These are phyloP conservation scores for Hydraecia micacea DNA, from an alignment of 2,888 invertebrate genomes.

Conservation along the genomic window DNA sequence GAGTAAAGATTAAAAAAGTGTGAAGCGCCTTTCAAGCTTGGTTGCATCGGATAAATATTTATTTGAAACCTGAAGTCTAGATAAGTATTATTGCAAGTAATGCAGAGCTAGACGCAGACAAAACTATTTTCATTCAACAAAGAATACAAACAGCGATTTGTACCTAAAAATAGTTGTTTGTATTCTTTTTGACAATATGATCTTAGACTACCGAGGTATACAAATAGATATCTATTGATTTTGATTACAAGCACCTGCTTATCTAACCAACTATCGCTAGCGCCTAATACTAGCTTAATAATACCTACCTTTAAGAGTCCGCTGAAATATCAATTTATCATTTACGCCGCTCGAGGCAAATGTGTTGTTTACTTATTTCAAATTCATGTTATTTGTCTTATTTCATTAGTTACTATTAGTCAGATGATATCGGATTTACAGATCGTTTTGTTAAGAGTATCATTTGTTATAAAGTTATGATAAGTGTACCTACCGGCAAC, in stretches of 20 bases:
- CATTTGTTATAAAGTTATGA: slow-evolving; percentile 45
- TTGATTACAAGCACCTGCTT: slow-evolving; percentile 17
- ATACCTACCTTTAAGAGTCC: slow-evolving; percentile 31
- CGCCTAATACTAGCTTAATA: slow-evolving; percentile 36
- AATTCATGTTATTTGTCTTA: slow-evolving; percentile 66
- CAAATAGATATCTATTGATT: neutral
- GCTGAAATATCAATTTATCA: slow-evolving; percentile 64
- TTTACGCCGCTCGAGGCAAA: slow-evolving; percentile 59
- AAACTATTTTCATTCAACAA: neutral
- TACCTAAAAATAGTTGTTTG: neutral
- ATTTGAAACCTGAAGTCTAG: neutral
- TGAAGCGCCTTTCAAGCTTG: neutral
- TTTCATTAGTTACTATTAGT: slow-evolving; percentile 62
- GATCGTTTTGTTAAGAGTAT: slow-evolving; percentile 44
- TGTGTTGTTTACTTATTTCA: slow-evolving; percentile 57
- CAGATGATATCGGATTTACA: slow-evolving; percentile 57
- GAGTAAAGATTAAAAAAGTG: slow-evolving; percentile 19
- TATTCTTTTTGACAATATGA: neutral
- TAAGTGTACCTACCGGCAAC: neutral
- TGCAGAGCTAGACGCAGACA: neutral
- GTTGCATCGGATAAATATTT: slow-evolving; percentile 2
- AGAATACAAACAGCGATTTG: neutral
- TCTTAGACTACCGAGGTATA: neutral
- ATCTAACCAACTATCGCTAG: slow-evolving; percentile 6
- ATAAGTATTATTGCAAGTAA: neutral